phyloP scores from a whole-genome alignment of 2,797 vertebrate species.

The Loriculus beryllinus region DNA sequence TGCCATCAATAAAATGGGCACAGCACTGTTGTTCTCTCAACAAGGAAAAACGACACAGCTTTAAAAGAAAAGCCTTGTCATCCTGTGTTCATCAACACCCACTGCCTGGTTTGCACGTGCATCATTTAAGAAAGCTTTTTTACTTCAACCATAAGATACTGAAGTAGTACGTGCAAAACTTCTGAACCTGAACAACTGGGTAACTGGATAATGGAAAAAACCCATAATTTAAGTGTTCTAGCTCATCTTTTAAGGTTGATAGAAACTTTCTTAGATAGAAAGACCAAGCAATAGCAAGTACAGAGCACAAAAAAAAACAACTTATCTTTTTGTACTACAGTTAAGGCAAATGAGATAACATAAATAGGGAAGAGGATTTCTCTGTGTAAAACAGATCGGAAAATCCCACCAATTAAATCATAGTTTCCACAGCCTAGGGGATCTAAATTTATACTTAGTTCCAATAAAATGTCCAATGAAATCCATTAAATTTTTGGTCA shows the following conservation, averaged over 20 bases:
- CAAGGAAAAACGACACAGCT: background rate
- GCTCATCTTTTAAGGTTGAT: background rate
- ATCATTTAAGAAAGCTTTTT: background rate
- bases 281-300: background rate
- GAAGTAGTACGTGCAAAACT: background rate
- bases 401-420: background rate
- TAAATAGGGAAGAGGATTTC: background rate
- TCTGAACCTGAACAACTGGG: background rate
- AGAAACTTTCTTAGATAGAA: background rate
- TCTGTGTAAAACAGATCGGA: background rate
- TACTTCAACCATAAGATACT: background rate
- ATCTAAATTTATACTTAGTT: background rate
- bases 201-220: background rate
- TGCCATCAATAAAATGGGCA: background rate
- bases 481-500: background rate
- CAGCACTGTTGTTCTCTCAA: background rate
- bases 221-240: background rate
- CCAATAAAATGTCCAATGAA: background rate
- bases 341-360: background rate
- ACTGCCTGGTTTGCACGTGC: background rate
- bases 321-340: background rate
- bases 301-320: background rate
- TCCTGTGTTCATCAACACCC: background rate
- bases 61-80: background rate
- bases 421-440: background rate